phyloP scores from a whole-genome alignment of 2,888 invertebrate genomes.

The Apodemia mormo region DNA sequence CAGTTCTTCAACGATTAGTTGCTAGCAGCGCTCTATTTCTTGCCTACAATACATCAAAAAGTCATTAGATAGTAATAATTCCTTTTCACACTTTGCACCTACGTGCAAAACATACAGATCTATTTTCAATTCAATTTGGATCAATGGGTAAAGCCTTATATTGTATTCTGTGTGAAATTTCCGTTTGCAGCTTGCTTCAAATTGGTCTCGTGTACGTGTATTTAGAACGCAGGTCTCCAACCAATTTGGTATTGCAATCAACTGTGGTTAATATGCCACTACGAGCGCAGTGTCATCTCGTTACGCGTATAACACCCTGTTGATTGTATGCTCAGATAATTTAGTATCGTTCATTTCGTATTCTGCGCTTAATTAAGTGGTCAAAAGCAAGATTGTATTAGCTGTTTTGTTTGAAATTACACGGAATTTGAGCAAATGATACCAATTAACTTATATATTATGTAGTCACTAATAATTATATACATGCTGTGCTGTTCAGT shows the following conservation, averaged over 20 bases:
- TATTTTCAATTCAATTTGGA: constrained; percentile 26
- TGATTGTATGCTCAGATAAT: constrained; percentile 38
- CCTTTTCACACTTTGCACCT: background rate
- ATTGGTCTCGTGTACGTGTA: constrained; percentile 27
- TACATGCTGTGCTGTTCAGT: too few relatives aligned
- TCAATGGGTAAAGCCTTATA: constrained; percentile 25
- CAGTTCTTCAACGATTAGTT: too few relatives aligned
- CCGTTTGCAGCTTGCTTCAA: constrained; percentile 30
- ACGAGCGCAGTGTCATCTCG: constrained; percentile 51
- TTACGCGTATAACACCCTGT: constrained; percentile 42
- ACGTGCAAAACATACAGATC: constrained; percentile 21
- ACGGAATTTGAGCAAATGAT: background rate
- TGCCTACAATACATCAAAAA: background rate
- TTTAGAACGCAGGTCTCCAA: constrained; percentile 54
- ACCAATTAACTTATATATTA: too few relatives aligned
- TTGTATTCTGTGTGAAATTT: constrained; percentile 32
- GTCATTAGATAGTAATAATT: constrained; percentile 5
- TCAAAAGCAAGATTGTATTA: constrained; percentile 27
- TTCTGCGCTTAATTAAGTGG: constrained; percentile 37
- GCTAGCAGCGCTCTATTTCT: too few relatives aligned
- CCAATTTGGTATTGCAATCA: constrained; percentile 65
- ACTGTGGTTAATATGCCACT: constrained; percentile 60
- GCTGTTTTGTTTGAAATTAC: background rate
- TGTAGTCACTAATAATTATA: too few relatives aligned
- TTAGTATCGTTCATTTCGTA: constrained; percentile 38